Percentiles rank a stretch among this genome's conserved stretches.
Evolutionary conservation across 2,797 vertebrate species (phyloP).

Genomic region (Buceros bicornis): DNA sequence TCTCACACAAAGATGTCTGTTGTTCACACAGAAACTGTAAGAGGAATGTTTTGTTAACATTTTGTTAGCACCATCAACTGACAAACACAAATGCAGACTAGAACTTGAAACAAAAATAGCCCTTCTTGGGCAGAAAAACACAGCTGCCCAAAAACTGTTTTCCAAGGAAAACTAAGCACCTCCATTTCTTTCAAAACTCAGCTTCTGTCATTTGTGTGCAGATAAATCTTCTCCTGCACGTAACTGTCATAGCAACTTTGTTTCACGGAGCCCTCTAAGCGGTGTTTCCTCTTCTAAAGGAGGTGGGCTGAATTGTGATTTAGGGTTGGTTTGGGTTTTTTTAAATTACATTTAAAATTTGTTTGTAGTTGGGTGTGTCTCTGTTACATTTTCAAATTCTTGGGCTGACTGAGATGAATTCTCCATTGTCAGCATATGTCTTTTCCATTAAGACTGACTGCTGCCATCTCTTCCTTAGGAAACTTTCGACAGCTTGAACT

Average conservation of each 20-base stretch:
- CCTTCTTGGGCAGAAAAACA: not conserved
- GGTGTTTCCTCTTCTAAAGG: not conserved
- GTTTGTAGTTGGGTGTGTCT: not conserved
- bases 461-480: not conserved
- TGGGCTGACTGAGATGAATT: slow-evolving; percentile 19
- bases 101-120: slow-evolving; percentile 14
- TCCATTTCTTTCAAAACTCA: not conserved
- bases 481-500: not conserved
- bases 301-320: not conserved
- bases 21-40: slow-evolving; percentile 40
- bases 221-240: not conserved
- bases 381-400: slow-evolving; percentile 19
- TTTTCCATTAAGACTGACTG: slow-evolving; percentile 12
- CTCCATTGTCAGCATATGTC: slow-evolving; percentile 11
- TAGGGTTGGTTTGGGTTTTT: not conserved
- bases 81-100: not conserved
- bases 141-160: not conserved
- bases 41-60: slow-evolving; percentile 30
- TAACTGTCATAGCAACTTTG: not conserved
- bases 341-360: not conserved
- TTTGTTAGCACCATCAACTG: slow-evolving; percentile 10
- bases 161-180: not conserved
- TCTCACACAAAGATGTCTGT: slow-evolving; percentile 16
- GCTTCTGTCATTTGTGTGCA: not conserved
- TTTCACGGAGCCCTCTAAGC: not conserved